phyloP scores from a whole-genome alignment of 1,140 invertebrate species.

The Brachystomella parvula region DNA sequence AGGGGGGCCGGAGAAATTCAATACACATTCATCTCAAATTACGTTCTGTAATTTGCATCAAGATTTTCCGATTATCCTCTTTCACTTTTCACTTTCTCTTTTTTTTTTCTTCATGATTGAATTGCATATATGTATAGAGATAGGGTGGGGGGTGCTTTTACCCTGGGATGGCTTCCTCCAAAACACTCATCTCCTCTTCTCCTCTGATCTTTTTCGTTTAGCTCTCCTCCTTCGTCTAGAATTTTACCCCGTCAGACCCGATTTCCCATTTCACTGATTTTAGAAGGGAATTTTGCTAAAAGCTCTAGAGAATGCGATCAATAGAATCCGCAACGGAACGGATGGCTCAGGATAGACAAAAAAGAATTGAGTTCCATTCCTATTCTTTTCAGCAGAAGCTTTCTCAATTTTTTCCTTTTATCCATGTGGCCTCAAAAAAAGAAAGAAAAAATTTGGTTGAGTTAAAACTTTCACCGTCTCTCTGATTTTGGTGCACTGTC shows the following conservation, averaged over 20 bases:
- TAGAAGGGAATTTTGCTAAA: background rate
- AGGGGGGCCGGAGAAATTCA: no score
- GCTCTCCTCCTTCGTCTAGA: background rate
- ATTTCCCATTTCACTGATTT: background rate
- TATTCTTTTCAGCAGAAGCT: no score
- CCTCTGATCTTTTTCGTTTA: background rate
- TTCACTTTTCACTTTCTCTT: constrained; percentile 2
- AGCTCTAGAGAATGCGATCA: background rate
- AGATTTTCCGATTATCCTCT: background rate
- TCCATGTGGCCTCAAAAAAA: no score
- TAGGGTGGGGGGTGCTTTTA: background rate
- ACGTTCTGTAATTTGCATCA: constrained; percentile 2
- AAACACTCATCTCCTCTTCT: background rate
- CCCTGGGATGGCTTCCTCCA: background rate
- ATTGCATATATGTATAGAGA: background rate
- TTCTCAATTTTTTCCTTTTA: no score
- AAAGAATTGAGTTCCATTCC: no score
- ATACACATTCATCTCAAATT: background rate
- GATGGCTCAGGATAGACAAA: no score
- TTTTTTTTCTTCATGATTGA: no score
- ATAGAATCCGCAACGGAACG: no score
- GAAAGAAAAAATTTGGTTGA: no score
- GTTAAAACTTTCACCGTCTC: no score
- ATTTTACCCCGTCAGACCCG: constrained; percentile 8
- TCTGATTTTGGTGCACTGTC: no score